Percentiles rank a stretch among this genome's conserved stretches.
phyloP scores from a whole-genome alignment of 2,797 vertebrate species.

The Synaphobranchus kaupii region DNA sequence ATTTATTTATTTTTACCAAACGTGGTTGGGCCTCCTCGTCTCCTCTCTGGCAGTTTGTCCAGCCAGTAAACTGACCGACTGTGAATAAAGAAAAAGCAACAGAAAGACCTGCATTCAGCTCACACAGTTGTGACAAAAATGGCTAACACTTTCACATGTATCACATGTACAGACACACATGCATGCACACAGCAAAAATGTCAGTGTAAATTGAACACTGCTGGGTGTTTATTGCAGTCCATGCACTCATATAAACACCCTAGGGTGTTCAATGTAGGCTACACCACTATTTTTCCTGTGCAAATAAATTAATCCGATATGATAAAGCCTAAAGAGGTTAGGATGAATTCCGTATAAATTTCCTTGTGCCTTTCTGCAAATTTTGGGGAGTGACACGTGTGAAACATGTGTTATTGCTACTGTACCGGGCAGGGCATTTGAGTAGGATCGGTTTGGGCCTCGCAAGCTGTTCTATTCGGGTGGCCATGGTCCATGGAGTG shows the following conservation, averaged over 20 bases:
- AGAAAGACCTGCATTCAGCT: not conserved
- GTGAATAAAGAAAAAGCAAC: not conserved
- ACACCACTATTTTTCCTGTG: too few species aligned
- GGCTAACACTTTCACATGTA: not conserved
- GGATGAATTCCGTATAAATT: not conserved
- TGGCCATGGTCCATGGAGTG: slow-evolving; percentile 66
- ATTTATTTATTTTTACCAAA: not conserved
- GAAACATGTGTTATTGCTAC: not conserved
- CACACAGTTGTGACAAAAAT: not conserved
- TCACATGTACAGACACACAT: not conserved
- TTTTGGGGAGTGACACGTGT: not conserved
- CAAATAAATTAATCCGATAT: not conserved
- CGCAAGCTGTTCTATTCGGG: slow-evolving; percentile 57
- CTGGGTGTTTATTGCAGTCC: too few species aligned
- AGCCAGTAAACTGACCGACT: not conserved
- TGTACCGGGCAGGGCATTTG: slow-evolving; percentile 59
- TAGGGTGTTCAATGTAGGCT: too few species aligned
- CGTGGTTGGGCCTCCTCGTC: not conserved
- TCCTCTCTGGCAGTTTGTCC: not conserved
- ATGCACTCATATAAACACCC: too few species aligned
- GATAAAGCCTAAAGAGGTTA: not conserved
- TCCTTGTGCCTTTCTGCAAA: not conserved
- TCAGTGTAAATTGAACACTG: too few species aligned
- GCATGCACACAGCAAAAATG: too few species aligned
- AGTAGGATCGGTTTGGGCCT: slow-evolving; percentile 62